phyloP scores from a whole-genome alignment of 2,888 invertebrate species.

The Pristionchus japonicus region DNA sequence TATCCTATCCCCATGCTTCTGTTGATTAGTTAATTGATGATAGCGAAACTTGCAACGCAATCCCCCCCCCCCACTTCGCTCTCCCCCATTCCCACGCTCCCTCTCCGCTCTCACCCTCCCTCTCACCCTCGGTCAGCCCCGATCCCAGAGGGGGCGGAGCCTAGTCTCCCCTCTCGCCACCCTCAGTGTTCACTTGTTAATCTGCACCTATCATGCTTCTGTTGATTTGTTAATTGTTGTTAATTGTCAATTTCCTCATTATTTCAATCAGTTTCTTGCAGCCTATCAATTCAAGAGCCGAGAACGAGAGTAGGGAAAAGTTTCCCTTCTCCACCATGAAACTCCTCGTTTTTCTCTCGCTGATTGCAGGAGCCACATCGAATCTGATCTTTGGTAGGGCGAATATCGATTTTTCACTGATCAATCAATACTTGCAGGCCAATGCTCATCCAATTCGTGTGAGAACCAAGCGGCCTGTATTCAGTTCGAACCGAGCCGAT shows the following conservation, averaged over 20 bases:
- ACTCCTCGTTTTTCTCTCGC: not conserved
- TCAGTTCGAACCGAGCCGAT: not conserved
- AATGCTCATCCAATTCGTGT: not conserved
- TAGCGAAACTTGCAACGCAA: too few relatives aligned
- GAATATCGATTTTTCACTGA: not conserved
- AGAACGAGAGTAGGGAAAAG: not conserved
- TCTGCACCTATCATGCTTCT: not conserved
- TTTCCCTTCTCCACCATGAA: slow-evolving; percentile 1
- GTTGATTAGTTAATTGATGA: not conserved
- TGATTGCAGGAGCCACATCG: not conserved
- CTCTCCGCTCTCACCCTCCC: not conserved
- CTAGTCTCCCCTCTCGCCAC: not conserved
- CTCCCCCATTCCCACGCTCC: not conserved
- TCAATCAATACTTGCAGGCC: not conserved
- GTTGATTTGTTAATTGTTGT: not conserved
- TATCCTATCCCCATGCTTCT: not conserved
- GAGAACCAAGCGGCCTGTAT: not conserved
- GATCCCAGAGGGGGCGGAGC: not conserved
- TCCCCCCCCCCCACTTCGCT: too few relatives aligned
- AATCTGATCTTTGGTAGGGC: not conserved
- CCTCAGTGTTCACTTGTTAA: not conserved
- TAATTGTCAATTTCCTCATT: not conserved
- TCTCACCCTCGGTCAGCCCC: not conserved
- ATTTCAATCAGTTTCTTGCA: not conserved
- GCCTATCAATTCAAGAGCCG: slow-evolving; percentile 11